Base-by-base conservation (phyloP, 2,888 invertebrate species). In the Prosopocoilus inquinatus region DNA sequence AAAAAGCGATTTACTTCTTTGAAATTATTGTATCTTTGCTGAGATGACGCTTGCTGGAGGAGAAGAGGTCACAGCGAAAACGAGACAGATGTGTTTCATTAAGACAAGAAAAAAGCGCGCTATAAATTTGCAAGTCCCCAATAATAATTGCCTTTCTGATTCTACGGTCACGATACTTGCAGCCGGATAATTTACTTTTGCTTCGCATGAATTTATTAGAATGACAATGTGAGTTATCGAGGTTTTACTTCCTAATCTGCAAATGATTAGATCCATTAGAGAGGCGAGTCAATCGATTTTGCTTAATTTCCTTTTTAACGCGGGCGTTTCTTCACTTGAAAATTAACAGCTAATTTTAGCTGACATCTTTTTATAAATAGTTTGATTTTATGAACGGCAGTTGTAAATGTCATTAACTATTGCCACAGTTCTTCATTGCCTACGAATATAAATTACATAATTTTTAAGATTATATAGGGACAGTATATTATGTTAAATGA, bases 61-160 rank as follows among this genome's bases (percentile, higher is more conserved):
- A 28, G 20, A 28, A 28, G 20, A 41, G 41, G 13, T 41, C 41
- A 28, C 13, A 13, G 41, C 15, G 41, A 1, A 3, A 13, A 3
- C 12, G 41, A 41, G 41, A 41, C 41, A 16, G 41, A 41, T 9
- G 20, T 11, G 12, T 41, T 16, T 16, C 9, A 41, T 16, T 41
- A 41, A 41, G 16, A 41, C 41, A 15, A 41, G 9, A 41, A 41
- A 41, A 41, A 41, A 41, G 15, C 15, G 16, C 41, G 41, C 34
- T 35, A 43, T 43, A 50, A 50, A 50, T 50, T 50, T 32, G 43
- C 50, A 32, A 50, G 50, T 39, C 33, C 43, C 50, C 50, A 50
- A 50, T 50, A 50, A 44, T 33, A 33, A 50, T 43, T 41, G 16
- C 41, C 9, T 4, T 41, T 41, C 43, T 43, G 43, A 50, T 43